A percentile compares a stretch with the other conserved stretches of the same genome.
phyloP scores from a whole-genome alignment of 2,113 vertebrate genomes.

The Pseudorhombus dupliciocellatus region DNA sequence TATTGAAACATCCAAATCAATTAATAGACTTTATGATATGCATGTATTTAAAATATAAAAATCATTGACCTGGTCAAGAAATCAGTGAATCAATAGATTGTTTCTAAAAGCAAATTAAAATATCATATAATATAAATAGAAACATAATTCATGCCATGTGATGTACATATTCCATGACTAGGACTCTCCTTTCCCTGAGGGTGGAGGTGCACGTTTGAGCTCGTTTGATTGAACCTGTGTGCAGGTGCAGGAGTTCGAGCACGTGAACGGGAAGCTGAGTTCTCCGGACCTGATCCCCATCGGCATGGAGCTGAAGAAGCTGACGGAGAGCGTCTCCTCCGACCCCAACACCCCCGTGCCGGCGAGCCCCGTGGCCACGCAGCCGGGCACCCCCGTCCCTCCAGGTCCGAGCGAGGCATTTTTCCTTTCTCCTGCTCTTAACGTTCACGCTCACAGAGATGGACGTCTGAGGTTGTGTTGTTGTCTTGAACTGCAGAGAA shows the following conservation, averaged over 20 bases:
- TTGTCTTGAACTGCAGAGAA: slow-evolving; percentile 82
- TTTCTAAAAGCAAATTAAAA: neutral
- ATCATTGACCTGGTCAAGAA: neutral
- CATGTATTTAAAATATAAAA: no score
- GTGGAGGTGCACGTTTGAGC: no score
- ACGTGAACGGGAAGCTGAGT: slow-evolving; percentile 96
- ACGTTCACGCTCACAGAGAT: neutral
- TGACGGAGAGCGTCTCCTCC: slow-evolving; percentile 86
- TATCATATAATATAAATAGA: no score
- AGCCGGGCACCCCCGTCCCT: slow-evolving; percentile 77
- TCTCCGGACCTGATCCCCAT: slow-evolving; percentile 91
- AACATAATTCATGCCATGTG: no score
- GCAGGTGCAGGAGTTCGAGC: slow-evolving; percentile 97
- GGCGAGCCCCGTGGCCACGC: slow-evolving; percentile 86
- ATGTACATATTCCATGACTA: no score
- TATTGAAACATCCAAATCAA: no score
- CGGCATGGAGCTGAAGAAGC: slow-evolving; percentile 89
- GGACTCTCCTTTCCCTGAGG: no score
- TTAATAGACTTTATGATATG: no score
- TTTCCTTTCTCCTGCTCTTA: neutral
- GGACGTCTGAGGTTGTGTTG: slow-evolving; percentile 17
- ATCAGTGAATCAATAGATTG: neutral
- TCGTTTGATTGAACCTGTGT: neutral
- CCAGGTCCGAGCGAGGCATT: slow-evolving; percentile 78
- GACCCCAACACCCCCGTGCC: slow-evolving; percentile 92